Conservation (phyloP, 2,888 invertebrate species). For the Pollenia amentaria region DNA sequence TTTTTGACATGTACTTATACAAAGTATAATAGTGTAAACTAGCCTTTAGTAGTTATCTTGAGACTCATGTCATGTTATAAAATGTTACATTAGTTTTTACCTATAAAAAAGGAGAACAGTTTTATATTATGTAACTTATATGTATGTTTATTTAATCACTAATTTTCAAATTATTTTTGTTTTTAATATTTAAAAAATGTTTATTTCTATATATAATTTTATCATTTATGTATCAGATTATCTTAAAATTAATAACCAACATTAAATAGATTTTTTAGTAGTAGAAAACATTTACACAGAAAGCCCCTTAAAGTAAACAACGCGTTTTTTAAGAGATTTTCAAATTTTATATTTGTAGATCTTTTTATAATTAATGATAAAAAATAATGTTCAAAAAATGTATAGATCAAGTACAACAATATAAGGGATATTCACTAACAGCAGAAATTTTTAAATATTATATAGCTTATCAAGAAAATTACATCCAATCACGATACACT, state of each 20-base stretch:
- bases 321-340: slow-evolving; percentile 50
- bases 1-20: no score
- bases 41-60: neutral
- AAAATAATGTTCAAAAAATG: neutral
- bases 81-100: slow-evolving; percentile 17
- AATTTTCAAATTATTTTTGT: slow-evolving; percentile 47
- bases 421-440: slow-evolving; percentile 15
- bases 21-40: no score
- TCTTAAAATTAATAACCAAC: slow-evolving; percentile 65
- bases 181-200: slow-evolving; percentile 38
- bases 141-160: slow-evolving; percentile 48
- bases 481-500: no score
- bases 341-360: slow-evolving; percentile 31
- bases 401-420: neutral
- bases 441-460: no score
- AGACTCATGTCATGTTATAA: slow-evolving; percentile 11
- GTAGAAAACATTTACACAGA: slow-evolving; percentile 70
- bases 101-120: slow-evolving; percentile 46
- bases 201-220: slow-evolving; percentile 35
- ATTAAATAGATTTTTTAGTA: slow-evolving; percentile 68
- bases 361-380: slow-evolving; percentile 2
- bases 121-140: slow-evolving; percentile 12
- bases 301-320: slow-evolving; percentile 72
- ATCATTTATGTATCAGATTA: slow-evolving; percentile 29
- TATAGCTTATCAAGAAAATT: no score